phyloP scores from a whole-genome alignment of 2,113 vertebrate species.

The Otocyon megalotis region DNA sequence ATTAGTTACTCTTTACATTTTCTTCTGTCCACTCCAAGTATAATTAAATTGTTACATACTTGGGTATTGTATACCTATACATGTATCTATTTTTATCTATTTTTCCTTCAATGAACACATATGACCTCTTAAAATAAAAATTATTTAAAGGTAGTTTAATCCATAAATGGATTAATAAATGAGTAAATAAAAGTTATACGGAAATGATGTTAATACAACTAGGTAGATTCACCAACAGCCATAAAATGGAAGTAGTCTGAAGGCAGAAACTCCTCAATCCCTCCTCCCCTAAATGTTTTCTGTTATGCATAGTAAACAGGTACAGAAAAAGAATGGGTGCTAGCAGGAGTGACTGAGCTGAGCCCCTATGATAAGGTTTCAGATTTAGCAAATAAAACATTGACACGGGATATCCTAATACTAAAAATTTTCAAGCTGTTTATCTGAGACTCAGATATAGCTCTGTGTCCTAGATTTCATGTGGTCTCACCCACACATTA shows the following conservation, averaged over 20 bases:
- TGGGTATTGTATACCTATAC: not conserved
- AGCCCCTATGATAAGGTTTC: not conserved
- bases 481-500: not conserved
- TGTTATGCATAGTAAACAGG: not conserved
- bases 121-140: slow-evolving; percentile 25
- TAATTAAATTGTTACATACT: not conserved
- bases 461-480: not conserved
- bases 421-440: not conserved
- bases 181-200: not conserved
- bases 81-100: not conserved
- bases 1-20: slow-evolving; percentile 7
- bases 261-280: not conserved
- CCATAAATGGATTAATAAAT: not conserved
- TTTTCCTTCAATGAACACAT: not conserved
- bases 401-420: not conserved
- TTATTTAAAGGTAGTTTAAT: not conserved
- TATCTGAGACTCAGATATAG: not conserved
- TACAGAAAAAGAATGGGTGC: not conserved
- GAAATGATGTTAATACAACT: not conserved
- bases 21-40: slow-evolving; percentile 43
- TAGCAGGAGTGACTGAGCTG: not conserved
- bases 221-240: not conserved
- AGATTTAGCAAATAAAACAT: not conserved
- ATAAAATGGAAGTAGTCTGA: not conserved
- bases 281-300: not conserved